Conservation (phyloP, 2,888 invertebrate species). For the Acronicta alni region DNA sequence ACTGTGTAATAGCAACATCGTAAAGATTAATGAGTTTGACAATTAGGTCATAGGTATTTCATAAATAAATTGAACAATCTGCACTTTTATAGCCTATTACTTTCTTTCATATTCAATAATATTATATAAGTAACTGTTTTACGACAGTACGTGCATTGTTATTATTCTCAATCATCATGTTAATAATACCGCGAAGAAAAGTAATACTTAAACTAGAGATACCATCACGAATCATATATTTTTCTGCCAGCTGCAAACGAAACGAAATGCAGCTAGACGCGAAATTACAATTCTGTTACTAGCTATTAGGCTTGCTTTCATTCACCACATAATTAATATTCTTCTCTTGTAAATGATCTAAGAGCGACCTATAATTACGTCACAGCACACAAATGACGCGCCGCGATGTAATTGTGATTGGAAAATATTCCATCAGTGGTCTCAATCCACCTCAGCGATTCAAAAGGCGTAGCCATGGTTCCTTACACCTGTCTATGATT, state of each 20-base stretch:
- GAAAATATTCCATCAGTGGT: constrained; percentile 33
- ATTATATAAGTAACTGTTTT: too few relatives aligned
- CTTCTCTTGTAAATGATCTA: constrained; percentile 29
- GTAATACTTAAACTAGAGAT: too few relatives aligned
- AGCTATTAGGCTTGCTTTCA: constrained; percentile 17
- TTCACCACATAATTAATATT: constrained; percentile 25
- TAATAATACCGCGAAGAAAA: too few relatives aligned
- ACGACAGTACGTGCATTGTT: too few relatives aligned
- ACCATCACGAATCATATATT: background rate
- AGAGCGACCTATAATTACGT: constrained; percentile 30
- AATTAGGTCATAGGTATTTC: too few relatives aligned
- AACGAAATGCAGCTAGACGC: constrained; percentile 5
- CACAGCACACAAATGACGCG: constrained; percentile 37
- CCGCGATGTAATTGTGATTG: constrained; percentile 42
- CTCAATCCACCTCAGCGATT: constrained; percentile 49
- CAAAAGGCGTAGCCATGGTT: constrained; percentile 59
- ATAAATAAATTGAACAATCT: too few relatives aligned
- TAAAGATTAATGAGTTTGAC: too few relatives aligned
- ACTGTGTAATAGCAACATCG: too few relatives aligned
- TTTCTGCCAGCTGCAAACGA: background rate
- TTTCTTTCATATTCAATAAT: too few relatives aligned
- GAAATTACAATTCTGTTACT: constrained; percentile 15
- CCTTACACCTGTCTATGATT: constrained; percentile 77
- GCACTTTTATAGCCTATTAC: too few relatives aligned
- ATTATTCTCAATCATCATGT: too few relatives aligned